Evolutionary conservation across 2,888 invertebrate genomes (phyloP).

Genomic region (Oscheius sp.): DNA sequence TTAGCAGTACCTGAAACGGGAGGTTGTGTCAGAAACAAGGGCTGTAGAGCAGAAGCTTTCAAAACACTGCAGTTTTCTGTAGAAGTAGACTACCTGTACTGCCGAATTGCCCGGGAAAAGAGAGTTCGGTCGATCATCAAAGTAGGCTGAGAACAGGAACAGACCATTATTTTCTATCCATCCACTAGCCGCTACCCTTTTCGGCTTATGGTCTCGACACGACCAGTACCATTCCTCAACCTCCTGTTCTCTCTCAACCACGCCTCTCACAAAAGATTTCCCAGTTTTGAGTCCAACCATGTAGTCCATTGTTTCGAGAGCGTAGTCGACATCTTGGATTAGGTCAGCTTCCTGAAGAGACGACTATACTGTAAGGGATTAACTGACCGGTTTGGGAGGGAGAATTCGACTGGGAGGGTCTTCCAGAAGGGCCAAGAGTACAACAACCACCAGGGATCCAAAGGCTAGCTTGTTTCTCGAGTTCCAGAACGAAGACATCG

Average conservation of each 20-base stretch:
- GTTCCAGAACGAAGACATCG: conserved; percentile 29
- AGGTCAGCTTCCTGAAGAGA: conserved; percentile 17
- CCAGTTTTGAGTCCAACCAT: conserved; percentile 30
- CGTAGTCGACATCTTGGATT: conserved; percentile 32
- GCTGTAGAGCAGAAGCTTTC: background rate
- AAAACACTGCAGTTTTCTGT: background rate
- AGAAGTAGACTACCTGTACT: conserved; percentile 48
- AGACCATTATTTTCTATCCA: conserved; percentile 52
- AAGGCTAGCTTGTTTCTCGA: conserved; percentile 21
- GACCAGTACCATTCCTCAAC: conserved; percentile 52
- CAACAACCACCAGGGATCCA: conserved; percentile 14
- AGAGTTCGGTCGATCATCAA: conserved; percentile 62
- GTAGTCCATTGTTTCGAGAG: conserved; percentile 33
- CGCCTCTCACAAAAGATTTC: conserved; percentile 7
- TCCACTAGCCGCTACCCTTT: conserved; percentile 18
- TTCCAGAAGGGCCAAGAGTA: conserved; percentile 12
- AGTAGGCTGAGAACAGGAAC: conserved; percentile 67
- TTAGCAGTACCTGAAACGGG: conserved; percentile 49
- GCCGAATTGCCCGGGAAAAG: conserved; percentile 55
- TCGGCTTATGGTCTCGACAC: conserved; percentile 39
- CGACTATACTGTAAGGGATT: background rate
- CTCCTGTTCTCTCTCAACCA: conserved; percentile 29
- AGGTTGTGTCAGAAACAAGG: background rate
- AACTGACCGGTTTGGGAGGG: conserved; percentile 4
- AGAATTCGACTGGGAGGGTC: background rate